Evolutionary conservation across 2,888 invertebrate species (phyloP).

Genomic region (Micropterix aruncella): DNA sequence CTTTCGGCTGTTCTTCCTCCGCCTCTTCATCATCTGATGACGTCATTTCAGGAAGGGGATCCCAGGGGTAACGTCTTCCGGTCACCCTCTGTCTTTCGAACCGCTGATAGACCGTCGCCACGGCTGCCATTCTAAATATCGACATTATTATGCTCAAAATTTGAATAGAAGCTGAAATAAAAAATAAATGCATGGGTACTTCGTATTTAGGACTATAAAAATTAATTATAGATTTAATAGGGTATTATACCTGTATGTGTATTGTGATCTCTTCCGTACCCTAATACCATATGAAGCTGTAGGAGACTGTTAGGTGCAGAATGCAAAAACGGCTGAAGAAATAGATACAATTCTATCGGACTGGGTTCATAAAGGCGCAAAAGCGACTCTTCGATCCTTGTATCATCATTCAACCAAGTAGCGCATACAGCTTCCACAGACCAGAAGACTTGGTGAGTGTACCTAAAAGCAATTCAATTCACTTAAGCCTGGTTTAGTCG

Average conservation of each 20-base stretch:
- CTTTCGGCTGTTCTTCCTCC: no score
- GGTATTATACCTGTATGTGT: background rate
- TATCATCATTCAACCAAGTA: conserved; percentile 33
- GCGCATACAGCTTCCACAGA: conserved; percentile 55
- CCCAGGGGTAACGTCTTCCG: conserved; percentile 64
- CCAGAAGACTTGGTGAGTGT: conserved; percentile 60
- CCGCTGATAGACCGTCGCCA: conserved; percentile 57
- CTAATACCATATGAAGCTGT: background rate
- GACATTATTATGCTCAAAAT: conserved; percentile 52
- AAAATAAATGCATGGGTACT: conserved; percentile 9
- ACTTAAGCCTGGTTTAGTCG: no score
- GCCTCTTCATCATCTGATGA: conserved; percentile 11
- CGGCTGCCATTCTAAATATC: conserved; percentile 51
- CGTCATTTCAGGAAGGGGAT: conserved; percentile 23
- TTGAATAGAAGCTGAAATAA: conserved; percentile 47
- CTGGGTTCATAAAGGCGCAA: conserved; percentile 45
- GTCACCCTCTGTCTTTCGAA: conserved; percentile 65
- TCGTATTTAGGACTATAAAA: background rate
- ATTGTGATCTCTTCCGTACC: background rate
- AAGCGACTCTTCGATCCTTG: conserved; percentile 44
- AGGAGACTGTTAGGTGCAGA: conserved; percentile 57
- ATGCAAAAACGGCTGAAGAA: conserved; percentile 66
- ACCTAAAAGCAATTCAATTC: no score
- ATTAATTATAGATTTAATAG: background rate
- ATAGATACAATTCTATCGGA: conserved; percentile 60